Base-by-base conservation (phyloP, 2,797 vertebrate species). In the Melanogrammus aeglefinus region DNA sequence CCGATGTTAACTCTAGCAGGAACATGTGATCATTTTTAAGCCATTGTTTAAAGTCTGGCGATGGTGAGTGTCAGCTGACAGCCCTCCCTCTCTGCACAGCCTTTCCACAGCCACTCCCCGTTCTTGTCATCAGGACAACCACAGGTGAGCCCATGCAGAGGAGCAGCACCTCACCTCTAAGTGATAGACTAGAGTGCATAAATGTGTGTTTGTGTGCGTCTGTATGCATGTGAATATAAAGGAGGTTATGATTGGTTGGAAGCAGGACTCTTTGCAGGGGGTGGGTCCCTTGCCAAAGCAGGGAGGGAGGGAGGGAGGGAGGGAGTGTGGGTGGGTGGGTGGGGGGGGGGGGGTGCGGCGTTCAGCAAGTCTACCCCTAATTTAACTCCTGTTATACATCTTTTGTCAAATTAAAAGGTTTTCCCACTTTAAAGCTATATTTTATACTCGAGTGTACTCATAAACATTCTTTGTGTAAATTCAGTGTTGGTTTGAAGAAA, bases 131-230 rank as follows among this genome's bases (percentile, higher is more conserved):
- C 86, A 89, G 83, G 86, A 93, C 89, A 92, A 92, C 88, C 91
- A 93, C 93, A 95, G 94, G 92, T 94, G 94, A 92, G 92, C 91
- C 92, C 92, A 92, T 93, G 89, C 86, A 90, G 89, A 87, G 89
- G 82, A 92, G 90, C 89, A 86, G 80, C 86, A 91, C 80, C 80
- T 85, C 91, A 94, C 92, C 82, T 92, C 87, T 83, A 63, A 85
- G 88, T 90, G 90, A 89, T 96, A 84, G 89, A 87, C 94, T 94
- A 93, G 92, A 92, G 90, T 75, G 41, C 35, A 21, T 75, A 35
- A 8, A 38, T 38, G 57, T 69, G 51, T 66, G 75, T 75, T n/a
- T 29, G 89, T 92, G 91, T 92, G 90, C 41, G 35, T 73, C 33
- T 73, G 72, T 38, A 36, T 73, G 72, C n/a, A 29, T 73, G 36